Conservation (phyloP, 2,888 invertebrate species). For the Drosophila colorata region DNA sequence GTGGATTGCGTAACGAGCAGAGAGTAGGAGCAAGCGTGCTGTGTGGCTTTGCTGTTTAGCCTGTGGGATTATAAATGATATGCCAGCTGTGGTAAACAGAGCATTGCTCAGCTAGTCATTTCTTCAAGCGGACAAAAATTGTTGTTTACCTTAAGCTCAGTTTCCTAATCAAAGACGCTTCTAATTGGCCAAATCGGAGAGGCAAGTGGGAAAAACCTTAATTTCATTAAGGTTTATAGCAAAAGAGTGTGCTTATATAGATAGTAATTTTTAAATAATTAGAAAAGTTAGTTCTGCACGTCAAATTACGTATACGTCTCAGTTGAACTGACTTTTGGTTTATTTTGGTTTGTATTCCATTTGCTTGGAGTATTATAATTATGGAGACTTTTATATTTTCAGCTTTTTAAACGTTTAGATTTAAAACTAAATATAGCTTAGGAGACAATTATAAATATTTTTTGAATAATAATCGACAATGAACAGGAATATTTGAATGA, state of each 20-base stretch:
- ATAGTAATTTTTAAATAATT: not conserved
- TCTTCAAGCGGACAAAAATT: not conserved
- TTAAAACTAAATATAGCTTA: too few relatives aligned
- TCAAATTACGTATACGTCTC: not conserved
- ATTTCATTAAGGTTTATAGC: not conserved
- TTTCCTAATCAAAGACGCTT: not conserved
- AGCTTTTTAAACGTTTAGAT: too few relatives aligned
- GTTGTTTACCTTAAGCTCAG: slow-evolving; percentile 5
- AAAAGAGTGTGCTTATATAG: not conserved
- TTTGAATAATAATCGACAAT: too few relatives aligned
- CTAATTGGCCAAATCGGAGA: not conserved
- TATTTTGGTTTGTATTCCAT: too few relatives aligned
- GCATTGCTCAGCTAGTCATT: slow-evolving; percentile 15
- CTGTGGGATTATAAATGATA: slow-evolving; percentile 72
- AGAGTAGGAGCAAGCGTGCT: slow-evolving; percentile 26
- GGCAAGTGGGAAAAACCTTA: not conserved
- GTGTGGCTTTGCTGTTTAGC: slow-evolving; percentile 69
- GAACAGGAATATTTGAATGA: too few relatives aligned
- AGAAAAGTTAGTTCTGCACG: not conserved
- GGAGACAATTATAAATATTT: too few relatives aligned
- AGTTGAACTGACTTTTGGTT: not conserved
- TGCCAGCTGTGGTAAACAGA: slow-evolving; percentile 42
- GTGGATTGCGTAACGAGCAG: slow-evolving; percentile 34
- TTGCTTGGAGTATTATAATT: too few relatives aligned
- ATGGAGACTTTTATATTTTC: too few relatives aligned